Evolutionary conservation across 2,888 invertebrate species (phyloP).

Genomic region (Griposia aprilina): DNA sequence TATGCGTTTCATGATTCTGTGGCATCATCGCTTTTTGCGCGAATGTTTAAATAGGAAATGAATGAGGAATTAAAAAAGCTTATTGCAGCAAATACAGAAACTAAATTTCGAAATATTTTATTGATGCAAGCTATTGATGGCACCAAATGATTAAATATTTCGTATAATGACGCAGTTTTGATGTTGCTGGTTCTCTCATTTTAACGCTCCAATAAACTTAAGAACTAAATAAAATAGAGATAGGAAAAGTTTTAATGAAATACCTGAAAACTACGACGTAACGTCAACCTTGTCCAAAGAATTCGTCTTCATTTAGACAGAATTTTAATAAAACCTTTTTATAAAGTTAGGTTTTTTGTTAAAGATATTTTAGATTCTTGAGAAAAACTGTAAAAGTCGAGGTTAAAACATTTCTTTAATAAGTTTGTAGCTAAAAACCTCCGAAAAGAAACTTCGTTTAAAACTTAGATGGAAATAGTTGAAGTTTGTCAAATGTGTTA

Average conservation of each 20-base stretch:
- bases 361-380: conserved; percentile 20
- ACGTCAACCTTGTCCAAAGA: conserved; percentile 31
- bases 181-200: not conserved
- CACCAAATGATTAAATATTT: conserved; percentile 13
- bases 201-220: conserved; percentile 13
- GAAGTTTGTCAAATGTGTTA: conserved; percentile 62
- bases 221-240: conserved; percentile 23
- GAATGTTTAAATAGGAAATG: conserved; percentile 25
- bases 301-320: conserved; percentile 36
- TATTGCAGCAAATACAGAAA: not conserved
- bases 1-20: conserved; percentile 39
- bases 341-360: conserved; percentile 18
- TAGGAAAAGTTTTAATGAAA: conserved; percentile 51
- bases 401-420: conserved; percentile 1
- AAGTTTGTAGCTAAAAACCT: conserved; percentile 22
- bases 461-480: conserved; percentile 48
- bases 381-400: conserved; percentile 14
- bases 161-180: not conserved
- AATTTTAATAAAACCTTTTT: conserved; percentile 36
- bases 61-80: conserved; percentile 21
- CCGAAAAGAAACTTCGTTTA: conserved; percentile 20
- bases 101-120: conserved; percentile 2
- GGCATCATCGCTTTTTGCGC: conserved; percentile 39
- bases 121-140: conserved; percentile 2
- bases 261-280: conserved; percentile 32